Conservation (phyloP, 2,888 invertebrate genomes). For the Mongoloraphidia duomilia region DNA sequence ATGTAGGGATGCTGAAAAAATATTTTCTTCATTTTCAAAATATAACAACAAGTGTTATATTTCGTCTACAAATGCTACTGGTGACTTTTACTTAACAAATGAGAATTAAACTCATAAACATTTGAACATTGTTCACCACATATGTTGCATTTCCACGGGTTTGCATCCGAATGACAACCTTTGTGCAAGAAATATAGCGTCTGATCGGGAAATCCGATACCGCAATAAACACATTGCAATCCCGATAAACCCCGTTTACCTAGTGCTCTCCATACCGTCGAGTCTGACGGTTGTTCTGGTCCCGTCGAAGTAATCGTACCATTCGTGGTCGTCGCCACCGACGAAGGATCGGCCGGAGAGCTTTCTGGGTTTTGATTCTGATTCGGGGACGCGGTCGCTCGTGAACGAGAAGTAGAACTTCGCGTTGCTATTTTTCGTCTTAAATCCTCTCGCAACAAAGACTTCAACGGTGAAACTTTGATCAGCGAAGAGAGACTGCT, state of each 20-base stretch:
- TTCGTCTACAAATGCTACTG: slow-evolving; percentile 29
- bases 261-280: slow-evolving; percentile 28
- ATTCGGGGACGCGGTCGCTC: slow-evolving; percentile 29
- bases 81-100: slow-evolving; percentile 86
- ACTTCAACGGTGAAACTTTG: slow-evolving; percentile 74
- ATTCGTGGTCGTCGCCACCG: slow-evolving; percentile 33
- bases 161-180: slow-evolving; percentile 93
- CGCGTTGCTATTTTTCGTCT: slow-evolving; percentile 64
- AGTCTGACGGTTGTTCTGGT: slow-evolving; percentile 35
- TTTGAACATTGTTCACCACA: slow-evolving; percentile 92
- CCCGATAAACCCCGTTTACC: slow-evolving; percentile 36
- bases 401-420: slow-evolving; percentile 34
- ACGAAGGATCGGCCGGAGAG: slow-evolving; percentile 31
- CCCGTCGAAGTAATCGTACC: slow-evolving; percentile 64
- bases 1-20: background rate
- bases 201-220: slow-evolving; percentile 89
- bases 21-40: background rate
- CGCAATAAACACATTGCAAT: slow-evolving; percentile 79
- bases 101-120: slow-evolving; percentile 94
- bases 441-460: slow-evolving; percentile 68
- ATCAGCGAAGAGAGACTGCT: slow-evolving; percentile 64
- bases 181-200: slow-evolving; percentile 95
- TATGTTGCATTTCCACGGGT: slow-evolving; percentile 96
- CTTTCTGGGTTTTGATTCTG: slow-evolving; percentile 26
- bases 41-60: slow-evolving; percentile 30